Base-by-base conservation (phyloP, 1,140 invertebrate genomes). In the Drosophila quadrilineata region DNA sequence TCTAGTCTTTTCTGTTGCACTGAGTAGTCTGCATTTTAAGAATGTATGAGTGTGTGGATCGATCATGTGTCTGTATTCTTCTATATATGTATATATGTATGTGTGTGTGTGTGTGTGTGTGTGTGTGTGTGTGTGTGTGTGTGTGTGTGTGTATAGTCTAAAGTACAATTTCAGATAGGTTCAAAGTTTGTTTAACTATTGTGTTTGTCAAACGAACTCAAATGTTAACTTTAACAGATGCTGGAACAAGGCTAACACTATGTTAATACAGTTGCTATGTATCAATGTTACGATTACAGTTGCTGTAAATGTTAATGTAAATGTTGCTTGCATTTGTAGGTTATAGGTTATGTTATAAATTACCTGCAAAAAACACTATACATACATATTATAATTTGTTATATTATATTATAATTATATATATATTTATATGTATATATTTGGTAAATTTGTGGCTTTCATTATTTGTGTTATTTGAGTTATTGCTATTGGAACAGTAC, bases 1-100 rank as follows among this genome's bases (percentile, higher is more conserved):
- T 85, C 79, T 85, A 85, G 79, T 85, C 79, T 85, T 85, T 71
- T 85, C 75, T 85, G 79, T 85, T 85, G 75, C 79, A 85, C 79
- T 85, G 79, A 85, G 80, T 85, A 85, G 79, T 85, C 79, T 85
- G 79, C 79, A 57, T 66, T 64, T 64, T 50, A 69, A 56, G 58
- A 68, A n/a, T n/a, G n/a, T n/a, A n/a, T n/a, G n/a, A n/a, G n/a
- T n/a, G n/a, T n/a, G n/a, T n/a, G n/a, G n/a, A n/a, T n/a, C n/a
- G n/a, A n/a, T n/a, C n/a, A n/a, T n/a, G n/a, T n/a, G n/a, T n/a
- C n/a, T n/a, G n/a, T 62, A 65, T 35, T 58, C 56, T n/a, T n/a
- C n/a, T n/a, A 59, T 43, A 41, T 31, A 33, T 38, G 29, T 45
- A 19, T 58, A 45, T 43, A 62, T 36, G 43, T 52, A 52, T 46